Evolutionary conservation across 2,797 vertebrate species (phyloP).

Genomic region (Vespertilio murinus): DNA sequence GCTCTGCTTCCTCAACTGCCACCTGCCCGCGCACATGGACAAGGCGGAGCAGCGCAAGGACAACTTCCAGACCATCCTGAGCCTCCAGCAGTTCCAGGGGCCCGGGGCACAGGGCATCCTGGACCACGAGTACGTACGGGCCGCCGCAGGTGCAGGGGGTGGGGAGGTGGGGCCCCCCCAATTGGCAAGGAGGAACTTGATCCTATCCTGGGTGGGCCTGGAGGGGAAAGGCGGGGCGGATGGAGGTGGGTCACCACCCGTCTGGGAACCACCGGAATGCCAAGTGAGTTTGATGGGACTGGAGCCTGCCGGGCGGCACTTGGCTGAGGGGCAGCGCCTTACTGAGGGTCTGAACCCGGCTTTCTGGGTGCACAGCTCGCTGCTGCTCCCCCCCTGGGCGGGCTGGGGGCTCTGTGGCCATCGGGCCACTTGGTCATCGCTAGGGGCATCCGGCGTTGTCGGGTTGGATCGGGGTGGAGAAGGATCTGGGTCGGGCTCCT

Average conservation of each 20-base stretch:
- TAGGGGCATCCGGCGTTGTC: neutral
- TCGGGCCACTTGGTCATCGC: neutral
- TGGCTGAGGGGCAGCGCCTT: neutral
- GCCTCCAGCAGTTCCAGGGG: constrained; percentile 97
- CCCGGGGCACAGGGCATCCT: constrained; percentile 90
- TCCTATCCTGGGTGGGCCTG: neutral
- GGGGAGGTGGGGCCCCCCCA: too few species aligned
- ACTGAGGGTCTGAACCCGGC: neutral
- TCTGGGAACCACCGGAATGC: neutral
- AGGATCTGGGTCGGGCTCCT: neutral
- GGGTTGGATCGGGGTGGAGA: neutral
- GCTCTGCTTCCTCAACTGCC: constrained; percentile 98
- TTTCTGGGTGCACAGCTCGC: neutral
- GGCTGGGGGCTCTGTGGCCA: neutral
- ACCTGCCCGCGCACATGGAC: constrained; percentile 98
- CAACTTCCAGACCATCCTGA: constrained; percentile 96
- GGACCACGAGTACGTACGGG: constrained; percentile 91
- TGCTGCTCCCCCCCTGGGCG: neutral
- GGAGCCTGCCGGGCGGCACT: neutral
- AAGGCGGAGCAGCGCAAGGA: constrained; percentile 97
- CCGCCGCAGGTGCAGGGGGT: neutral
- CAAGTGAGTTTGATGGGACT: neutral
- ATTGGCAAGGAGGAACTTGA: neutral
- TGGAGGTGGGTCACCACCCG: neutral
- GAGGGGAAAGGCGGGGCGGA: neutral